Evolutionary conservation across 2,797 vertebrate species (phyloP).

Genomic region (Parauchenoglanis punctatus): DNA sequence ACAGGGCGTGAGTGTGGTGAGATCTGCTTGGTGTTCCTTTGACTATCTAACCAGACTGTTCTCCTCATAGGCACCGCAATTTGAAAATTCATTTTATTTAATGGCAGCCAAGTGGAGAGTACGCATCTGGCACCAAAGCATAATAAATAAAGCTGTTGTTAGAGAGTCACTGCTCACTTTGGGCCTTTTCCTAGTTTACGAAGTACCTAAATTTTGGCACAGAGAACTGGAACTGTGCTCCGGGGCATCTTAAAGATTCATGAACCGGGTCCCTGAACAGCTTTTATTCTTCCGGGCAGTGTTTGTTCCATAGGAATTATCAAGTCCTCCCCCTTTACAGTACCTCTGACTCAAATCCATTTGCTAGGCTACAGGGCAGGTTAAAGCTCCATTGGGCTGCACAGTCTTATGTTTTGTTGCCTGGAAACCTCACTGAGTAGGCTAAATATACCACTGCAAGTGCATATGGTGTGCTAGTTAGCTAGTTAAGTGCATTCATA

Average conservation of each 20-base stretch:
- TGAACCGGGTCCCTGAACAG: neutral
- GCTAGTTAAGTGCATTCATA: neutral
- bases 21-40: neutral
- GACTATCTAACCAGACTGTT: neutral
- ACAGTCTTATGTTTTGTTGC: neutral
- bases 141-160: neutral
- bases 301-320: slow-evolving; percentile 13
- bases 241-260: slow-evolving; percentile 13
- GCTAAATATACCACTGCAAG: neutral
- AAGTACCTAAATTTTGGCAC: slow-evolving; percentile 10
- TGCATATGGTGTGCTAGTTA: neutral
- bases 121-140: neutral
- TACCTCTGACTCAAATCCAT: neutral
- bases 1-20: neutral
- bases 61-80: neutral
- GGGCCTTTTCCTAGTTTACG: neutral
- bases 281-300: neutral
- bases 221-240: neutral
- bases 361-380: neutral
- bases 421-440: neutral
- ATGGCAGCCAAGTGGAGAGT: neutral
- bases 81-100: neutral
- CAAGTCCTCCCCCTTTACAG: slow-evolving; percentile 7
- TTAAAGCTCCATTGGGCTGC: neutral
- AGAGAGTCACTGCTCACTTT: neutral